Evolutionary conservation across 2,888 invertebrate species (phyloP).

Genomic region (Thalpophila matura): DNA sequence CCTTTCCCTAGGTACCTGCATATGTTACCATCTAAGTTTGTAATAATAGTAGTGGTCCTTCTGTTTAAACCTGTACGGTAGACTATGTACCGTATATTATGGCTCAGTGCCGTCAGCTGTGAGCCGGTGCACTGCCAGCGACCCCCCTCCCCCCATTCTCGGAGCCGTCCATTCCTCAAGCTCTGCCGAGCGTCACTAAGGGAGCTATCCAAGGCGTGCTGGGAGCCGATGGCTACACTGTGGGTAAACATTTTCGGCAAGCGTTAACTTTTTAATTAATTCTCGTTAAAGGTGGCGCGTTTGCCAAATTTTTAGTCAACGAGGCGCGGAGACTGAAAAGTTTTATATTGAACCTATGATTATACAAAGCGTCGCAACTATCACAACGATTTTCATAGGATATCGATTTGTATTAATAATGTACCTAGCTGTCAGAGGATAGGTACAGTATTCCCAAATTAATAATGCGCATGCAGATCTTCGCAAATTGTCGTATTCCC

Average conservation of each 20-base stretch:
- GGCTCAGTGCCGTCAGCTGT: constrained; percentile 71
- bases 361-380: constrained; percentile 32
- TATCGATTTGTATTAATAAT: background rate
- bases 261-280: constrained; percentile 66
- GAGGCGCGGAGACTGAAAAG: constrained; percentile 12
- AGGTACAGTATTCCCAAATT: no score
- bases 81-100: constrained; percentile 65
- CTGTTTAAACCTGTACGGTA: constrained; percentile 23
- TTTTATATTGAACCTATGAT: constrained; percentile 33
- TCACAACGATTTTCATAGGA: constrained; percentile 23
- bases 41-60: constrained; percentile 14
- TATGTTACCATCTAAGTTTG: background rate
- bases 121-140: constrained; percentile 68
- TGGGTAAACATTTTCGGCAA: constrained; percentile 56
- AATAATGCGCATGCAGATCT: no score
- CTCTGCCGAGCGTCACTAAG: constrained; percentile 73
- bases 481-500: no score
- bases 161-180: constrained; percentile 72
- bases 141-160: constrained; percentile 43
- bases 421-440: no score
- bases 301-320: constrained; percentile 25
- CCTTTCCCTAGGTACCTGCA: background rate
- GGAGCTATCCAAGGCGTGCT: constrained; percentile 58
- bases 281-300: constrained; percentile 48
- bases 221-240: constrained; percentile 53